Evolutionary conservation across 2,113 vertebrate genomes (phyloP).

Genomic region (Tringa solitaria): DNA sequence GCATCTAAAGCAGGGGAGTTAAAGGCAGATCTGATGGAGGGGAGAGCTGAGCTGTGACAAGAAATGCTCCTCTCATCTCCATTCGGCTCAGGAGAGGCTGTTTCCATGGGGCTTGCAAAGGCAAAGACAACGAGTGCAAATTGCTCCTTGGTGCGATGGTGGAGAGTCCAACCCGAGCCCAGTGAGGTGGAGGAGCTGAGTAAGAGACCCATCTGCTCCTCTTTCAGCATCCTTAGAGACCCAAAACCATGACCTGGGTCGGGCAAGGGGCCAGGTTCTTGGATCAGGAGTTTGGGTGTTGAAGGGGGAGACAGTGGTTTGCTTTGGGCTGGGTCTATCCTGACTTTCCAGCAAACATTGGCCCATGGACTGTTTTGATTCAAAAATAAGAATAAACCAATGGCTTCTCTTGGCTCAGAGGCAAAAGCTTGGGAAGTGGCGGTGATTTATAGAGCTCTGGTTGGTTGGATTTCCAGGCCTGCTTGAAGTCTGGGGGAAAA

Average conservation of each 20-base stretch:
- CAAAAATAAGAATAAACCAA: neutral
- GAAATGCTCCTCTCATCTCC: neutral
- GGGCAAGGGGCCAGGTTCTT: neutral
- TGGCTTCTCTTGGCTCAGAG: neutral
- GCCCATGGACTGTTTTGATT: neutral
- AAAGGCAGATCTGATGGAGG: neutral
- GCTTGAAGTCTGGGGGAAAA: neutral
- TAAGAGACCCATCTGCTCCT: neutral
- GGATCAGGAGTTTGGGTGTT: neutral
- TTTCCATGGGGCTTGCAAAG: neutral
- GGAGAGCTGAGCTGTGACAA: neutral
- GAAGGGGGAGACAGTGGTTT: neutral
- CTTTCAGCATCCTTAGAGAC: neutral
- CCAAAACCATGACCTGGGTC: neutral
- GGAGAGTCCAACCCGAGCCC: accelerated
- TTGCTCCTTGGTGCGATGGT: neutral
- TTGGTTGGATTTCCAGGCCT: neutral
- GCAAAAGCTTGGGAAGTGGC: neutral
- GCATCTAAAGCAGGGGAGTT: conserved; percentile 35
- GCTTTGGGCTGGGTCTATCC: neutral
- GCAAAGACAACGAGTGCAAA: neutral
- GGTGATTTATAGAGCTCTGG: neutral
- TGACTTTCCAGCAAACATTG: neutral
- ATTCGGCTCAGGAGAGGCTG: neutral
- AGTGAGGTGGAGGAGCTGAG: neutral